These are phyloP conservation scores for Cheilinus undulatus DNA, from an alignment of 2,113 vertebrate species.

Conservation along the genomic window DNA sequence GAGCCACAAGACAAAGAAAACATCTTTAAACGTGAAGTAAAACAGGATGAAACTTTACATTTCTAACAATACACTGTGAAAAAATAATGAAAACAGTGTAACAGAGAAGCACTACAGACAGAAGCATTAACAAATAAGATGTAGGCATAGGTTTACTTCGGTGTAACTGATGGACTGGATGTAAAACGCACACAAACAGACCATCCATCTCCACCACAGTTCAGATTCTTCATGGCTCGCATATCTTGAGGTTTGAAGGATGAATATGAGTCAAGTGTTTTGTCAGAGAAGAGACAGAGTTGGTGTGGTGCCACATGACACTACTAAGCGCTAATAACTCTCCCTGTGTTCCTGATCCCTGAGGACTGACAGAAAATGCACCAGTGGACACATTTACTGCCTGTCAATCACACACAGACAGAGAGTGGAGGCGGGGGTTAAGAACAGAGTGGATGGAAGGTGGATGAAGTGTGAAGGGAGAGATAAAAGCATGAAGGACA, in stretches of 20 bases:
- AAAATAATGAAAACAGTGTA: no score
- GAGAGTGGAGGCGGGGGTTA: not conserved
- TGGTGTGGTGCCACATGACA: conserved; percentile 19
- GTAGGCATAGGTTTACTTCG: no score
- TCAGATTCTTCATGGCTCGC: not conserved
- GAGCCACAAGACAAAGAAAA: no score
- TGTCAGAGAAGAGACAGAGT: not conserved
- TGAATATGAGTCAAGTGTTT: not conserved
- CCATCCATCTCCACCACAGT: not conserved
- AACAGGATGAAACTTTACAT: no score
- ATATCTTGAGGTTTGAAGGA: not conserved
- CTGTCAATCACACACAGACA: conserved; percentile 24
- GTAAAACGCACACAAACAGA: no score
- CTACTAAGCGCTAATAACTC: conserved; percentile 44
- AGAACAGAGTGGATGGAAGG: conserved; percentile 1
- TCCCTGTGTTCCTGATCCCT: conserved; percentile 13
- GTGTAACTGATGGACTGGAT: no score
- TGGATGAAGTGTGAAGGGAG: not conserved
- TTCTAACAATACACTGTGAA: no score
- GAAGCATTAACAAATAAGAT: no score
- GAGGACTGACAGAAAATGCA: conserved; percentile 17
- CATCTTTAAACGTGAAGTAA: no score
- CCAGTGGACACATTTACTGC: conserved; percentile 27
- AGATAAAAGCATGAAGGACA: not conserved
- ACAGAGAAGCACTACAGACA: no score